phyloP scores from a whole-genome alignment of 2,888 invertebrate species.

The Bimastos eiseni region DNA sequence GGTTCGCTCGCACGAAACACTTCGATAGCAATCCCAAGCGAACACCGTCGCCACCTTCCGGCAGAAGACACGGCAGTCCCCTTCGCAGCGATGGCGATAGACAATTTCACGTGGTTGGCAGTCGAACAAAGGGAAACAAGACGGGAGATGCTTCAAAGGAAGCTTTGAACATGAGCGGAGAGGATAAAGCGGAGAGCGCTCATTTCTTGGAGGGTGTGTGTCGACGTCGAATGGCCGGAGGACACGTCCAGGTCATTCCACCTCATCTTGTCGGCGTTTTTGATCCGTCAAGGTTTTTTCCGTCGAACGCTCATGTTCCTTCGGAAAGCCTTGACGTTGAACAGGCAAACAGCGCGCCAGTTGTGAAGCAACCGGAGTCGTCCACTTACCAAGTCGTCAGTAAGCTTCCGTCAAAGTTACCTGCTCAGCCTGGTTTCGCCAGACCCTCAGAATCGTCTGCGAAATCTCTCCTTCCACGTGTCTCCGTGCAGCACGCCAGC shows the following conservation, averaged over 20 bases:
- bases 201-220: conserved; percentile 24
- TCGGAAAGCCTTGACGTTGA: neutral
- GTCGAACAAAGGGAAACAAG: neutral
- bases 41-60: neutral
- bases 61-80: neutral
- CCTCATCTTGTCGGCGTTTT: conserved; percentile 38
- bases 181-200: neutral
- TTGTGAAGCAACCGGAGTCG: neutral
- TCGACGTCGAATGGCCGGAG: conserved; percentile 25
- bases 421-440: neutral
- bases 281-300: conserved; percentile 30
- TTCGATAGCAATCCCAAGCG: neutral
- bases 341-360: neutral
- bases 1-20: neutral
- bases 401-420: neutral
- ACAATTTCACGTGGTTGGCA: neutral
- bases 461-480: neutral
- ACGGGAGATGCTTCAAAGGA: neutral
- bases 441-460: neutral
- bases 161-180: neutral
- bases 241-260: conserved; percentile 32
- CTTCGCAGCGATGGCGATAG: neutral
- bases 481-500: neutral
- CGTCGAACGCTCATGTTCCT: neutral
- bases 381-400: neutral